phyloP scores from a whole-genome alignment of 2,888 invertebrate genomes.

The Trichogramma dendrolimi region DNA sequence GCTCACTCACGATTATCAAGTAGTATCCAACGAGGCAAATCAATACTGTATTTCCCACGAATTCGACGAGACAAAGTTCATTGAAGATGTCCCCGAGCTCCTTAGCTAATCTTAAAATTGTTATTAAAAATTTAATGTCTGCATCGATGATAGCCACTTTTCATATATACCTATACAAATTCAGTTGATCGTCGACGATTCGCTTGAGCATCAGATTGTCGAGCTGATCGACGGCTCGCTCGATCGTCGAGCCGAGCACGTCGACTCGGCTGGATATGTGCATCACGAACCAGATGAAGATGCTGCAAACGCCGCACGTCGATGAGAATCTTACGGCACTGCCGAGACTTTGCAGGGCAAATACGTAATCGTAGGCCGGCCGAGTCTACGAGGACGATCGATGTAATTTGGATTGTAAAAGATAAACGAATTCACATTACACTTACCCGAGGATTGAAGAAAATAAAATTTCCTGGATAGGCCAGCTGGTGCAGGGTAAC shows the following conservation, averaged over 20 bases:
- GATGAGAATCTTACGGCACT: constrained; percentile 35
- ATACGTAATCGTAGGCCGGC: constrained; percentile 37
- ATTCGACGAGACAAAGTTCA: constrained; percentile 4
- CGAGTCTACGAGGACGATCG: constrained; percentile 19
- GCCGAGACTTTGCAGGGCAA: constrained; percentile 32
- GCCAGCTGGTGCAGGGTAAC: constrained; percentile 32
- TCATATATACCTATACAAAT: background rate
- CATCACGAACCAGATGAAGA: constrained; percentile 35
- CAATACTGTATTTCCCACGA: constrained; percentile 1
- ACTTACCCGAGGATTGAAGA: constrained; percentile 32
- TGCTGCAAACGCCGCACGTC: constrained; percentile 33
- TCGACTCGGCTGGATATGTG: constrained; percentile 35
- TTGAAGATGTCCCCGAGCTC: constrained; percentile 8
- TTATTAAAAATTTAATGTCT: background rate
- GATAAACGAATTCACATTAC: too few species aligned
- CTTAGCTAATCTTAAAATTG: background rate
- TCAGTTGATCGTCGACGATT: constrained; percentile 11
- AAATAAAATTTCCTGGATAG: constrained; percentile 33
- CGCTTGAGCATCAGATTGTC: background rate
- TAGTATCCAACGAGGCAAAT: constrained; percentile 3
- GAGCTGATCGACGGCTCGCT: constrained; percentile 1
- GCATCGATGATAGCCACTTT: too few species aligned
- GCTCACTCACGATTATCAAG: constrained; percentile 1
- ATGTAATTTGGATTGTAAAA: background rate
- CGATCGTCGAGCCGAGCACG: constrained; percentile 2